Conservation (phyloP, 2,888 invertebrate genomes). For the Cremastobaeus sp. region DNA sequence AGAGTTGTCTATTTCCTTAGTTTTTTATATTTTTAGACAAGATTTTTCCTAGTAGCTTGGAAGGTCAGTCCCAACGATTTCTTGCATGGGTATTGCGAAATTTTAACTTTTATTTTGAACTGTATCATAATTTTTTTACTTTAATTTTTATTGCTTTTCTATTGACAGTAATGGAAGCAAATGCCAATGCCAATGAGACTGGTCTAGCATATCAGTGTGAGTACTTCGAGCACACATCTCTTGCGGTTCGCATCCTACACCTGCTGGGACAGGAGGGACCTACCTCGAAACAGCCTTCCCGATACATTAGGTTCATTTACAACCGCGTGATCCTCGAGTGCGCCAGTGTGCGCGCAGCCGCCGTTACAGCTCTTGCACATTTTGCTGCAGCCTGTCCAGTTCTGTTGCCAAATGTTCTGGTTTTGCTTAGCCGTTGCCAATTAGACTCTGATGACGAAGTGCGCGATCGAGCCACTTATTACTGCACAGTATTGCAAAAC, state of each 20-base stretch:
- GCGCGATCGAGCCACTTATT: constrained; percentile 97
- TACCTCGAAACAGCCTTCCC: constrained; percentile 93
- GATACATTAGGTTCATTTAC: constrained; percentile 90
- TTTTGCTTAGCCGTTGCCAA: constrained; percentile 91
- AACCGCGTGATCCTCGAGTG: constrained; percentile 97
- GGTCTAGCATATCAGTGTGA: constrained; percentile 98
- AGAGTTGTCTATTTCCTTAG: no score
- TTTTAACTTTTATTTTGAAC: no score
- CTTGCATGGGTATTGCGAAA: no score
- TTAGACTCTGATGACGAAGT: constrained; percentile 99
- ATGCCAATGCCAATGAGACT: constrained; percentile 97
- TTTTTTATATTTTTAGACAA: neutral
- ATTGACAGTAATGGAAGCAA: constrained; percentile 99
- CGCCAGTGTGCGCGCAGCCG: constrained; percentile 96
- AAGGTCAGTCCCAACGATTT: no score
- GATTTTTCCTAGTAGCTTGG: no score
- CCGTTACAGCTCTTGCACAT: constrained; percentile 97
- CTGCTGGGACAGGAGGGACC: constrained; percentile 98
- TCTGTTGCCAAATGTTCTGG: constrained; percentile 90
- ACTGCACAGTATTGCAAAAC: constrained; percentile 88
- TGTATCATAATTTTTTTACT: no score
- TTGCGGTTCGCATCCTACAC: constrained; percentile 97
- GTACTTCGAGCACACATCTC: constrained; percentile 98
- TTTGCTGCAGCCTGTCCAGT: constrained; percentile 97
- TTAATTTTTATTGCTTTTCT: no score